Conservation (phyloP, 2,113 vertebrate species). For the Pavo muticus region DNA sequence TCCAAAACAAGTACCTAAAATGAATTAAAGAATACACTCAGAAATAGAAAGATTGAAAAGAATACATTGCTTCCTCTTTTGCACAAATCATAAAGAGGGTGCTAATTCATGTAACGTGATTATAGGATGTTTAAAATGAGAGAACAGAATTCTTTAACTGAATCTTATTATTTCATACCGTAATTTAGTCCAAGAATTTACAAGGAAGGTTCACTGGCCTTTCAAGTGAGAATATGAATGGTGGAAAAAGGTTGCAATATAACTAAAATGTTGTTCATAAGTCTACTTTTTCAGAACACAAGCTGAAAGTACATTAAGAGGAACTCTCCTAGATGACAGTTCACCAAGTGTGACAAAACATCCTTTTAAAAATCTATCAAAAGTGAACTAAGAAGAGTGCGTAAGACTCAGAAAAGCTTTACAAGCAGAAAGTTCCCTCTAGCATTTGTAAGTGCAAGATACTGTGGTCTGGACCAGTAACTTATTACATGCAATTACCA, state of each 20-base stretch:
- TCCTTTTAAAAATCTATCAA: neutral
- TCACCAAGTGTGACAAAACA: neutral
- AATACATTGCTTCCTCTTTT: neutral
- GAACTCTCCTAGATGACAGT: neutral
- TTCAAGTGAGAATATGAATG: neutral
- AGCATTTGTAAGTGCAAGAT: neutral
- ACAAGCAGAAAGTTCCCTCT: neutral
- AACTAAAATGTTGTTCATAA: neutral
- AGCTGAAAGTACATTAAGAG: neutral
- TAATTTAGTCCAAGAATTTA: neutral
- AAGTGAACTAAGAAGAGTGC: neutral
- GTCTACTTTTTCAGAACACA: neutral
- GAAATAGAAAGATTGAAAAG: neutral
- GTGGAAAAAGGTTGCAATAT: neutral
- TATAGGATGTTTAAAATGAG: rapidly evolving
- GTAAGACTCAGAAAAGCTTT: neutral
- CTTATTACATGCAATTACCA: neutral
- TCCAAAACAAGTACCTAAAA: neutral
- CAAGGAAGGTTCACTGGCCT: neutral
- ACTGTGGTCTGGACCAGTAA: neutral
- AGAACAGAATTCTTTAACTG: neutral
- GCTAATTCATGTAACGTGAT: neutral
- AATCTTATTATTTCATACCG: neutral
- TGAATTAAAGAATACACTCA: neutral
- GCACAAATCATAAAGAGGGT: neutral